Evolutionary conservation across 2,888 invertebrate genomes (phyloP).

Genomic region (Altica lythri): DNA sequence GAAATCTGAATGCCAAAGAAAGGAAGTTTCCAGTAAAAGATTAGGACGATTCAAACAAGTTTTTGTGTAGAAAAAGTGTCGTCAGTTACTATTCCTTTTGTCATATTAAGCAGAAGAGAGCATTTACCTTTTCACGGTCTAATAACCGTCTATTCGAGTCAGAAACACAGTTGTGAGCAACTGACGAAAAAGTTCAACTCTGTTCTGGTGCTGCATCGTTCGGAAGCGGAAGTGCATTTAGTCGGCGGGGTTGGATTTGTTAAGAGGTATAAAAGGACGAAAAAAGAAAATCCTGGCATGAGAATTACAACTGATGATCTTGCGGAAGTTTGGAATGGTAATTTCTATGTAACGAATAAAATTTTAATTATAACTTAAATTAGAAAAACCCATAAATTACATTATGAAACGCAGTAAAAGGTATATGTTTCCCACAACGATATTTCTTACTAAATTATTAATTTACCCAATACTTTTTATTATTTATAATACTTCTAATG

Average conservation of each 20-base stretch:
- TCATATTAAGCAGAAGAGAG: constrained; percentile 8
- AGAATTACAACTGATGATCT: not conserved
- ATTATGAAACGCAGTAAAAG: too few relatives aligned
- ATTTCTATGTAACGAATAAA: constrained; percentile 1
- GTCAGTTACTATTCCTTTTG: constrained; percentile 7
- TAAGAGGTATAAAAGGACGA: constrained; percentile 9
- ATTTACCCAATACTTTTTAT: too few relatives aligned
- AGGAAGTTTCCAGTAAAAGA: not conserved
- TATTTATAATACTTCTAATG: too few relatives aligned
- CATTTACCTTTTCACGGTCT: constrained; percentile 11
- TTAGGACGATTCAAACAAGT: not conserved
- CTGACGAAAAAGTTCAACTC: constrained; percentile 1
- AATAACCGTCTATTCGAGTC: constrained; percentile 1
- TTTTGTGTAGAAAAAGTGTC: not conserved
- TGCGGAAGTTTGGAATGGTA: constrained; percentile 5
- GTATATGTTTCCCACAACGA: too few relatives aligned
- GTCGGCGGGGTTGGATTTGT: constrained; percentile 8
- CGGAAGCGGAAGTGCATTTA: constrained; percentile 12
- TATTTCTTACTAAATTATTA: too few relatives aligned
- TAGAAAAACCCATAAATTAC: constrained; percentile 1
- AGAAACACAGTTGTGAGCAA: constrained; percentile 7
- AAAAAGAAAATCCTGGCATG: not conserved
- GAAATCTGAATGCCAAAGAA: too few relatives aligned
- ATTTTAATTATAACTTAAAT: not conserved
- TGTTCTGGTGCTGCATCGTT: constrained; percentile 7